These are phyloP conservation scores for Cyanocitta stelleri DNA, from an alignment of 2,113 vertebrate species.

Conservation along the genomic window DNA sequence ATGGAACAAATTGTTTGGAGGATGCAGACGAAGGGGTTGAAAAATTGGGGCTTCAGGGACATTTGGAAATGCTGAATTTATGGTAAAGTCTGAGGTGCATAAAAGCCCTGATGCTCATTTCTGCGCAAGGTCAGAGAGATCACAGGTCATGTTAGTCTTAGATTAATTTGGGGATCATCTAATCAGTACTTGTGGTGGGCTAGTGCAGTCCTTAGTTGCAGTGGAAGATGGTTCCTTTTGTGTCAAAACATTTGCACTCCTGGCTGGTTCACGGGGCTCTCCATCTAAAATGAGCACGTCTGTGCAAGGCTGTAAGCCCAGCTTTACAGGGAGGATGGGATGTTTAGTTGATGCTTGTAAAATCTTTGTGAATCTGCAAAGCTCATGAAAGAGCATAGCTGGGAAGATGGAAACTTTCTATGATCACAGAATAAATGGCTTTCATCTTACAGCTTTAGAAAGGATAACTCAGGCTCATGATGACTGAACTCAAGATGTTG, in stretches of 20 bases:
- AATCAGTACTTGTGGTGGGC: not conserved
- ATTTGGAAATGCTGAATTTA: not conserved
- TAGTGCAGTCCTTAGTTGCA: not conserved
- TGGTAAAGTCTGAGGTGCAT: not conserved
- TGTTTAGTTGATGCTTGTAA: not conserved
- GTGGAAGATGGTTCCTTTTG: not conserved
- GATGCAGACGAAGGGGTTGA: not conserved
- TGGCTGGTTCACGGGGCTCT: not conserved
- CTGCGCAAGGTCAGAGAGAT: not conserved
- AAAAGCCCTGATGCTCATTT: not conserved
- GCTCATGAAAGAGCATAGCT: not conserved
- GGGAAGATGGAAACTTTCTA: not conserved
- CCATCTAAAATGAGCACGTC: not conserved
- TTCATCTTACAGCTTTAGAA: not conserved
- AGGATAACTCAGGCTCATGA: not conserved
- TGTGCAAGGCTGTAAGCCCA: not conserved
- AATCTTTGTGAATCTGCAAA: not conserved
- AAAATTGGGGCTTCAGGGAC: not conserved
- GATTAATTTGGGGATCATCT: not conserved
- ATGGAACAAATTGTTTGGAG: not conserved
- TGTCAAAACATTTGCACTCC: not conserved
- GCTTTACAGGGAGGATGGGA: not conserved
- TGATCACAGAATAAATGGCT: not conserved
- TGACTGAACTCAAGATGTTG: not conserved
- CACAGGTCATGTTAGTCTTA: not conserved